Evolutionary conservation across 2,888 invertebrate genomes (phyloP), one percentile per base, ranked within the genome.

Genomic region (Melanargia galathea): DNA sequence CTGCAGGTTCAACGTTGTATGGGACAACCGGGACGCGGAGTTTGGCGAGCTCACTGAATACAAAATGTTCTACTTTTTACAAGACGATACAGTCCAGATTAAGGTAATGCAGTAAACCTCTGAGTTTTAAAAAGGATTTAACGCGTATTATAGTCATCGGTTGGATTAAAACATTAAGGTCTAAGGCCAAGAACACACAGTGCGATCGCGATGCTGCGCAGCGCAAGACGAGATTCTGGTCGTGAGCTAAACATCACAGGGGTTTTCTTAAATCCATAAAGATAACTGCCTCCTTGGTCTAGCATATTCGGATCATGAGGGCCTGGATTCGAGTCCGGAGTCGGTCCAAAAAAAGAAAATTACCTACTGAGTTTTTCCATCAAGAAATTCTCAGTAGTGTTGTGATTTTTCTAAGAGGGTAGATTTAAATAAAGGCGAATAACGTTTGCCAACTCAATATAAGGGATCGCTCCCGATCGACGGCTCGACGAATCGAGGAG

Each of bases 11-110:
- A 92, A 94, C 69, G 94, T 94, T 13, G 91, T 93, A 5, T 95
- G 95, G 94, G 94, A 95, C 74, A 93, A 94, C 70, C 92, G 94
- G 38, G 92, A 93, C 65, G 85, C 89, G 0, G 92, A 92, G 65
- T 87, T 84, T 66, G 93, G 93, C 0, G 93, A 93, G 70, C 79
- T 93, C n/a, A 84, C 87, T 62, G 88, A 94, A 80, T 96, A 94
- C 80, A 93, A 94, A 73, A 83, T 98, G 61, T 89, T 94, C 75
- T 97, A 96, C 82, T 97, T 95, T 81, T 88, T 97, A 22, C 94
- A 94, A 59, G 97, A 97, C 77, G 96, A 97, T 77, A 96, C 95
- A 0, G 92, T 97, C 58, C 94, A 96, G 60, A 92, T 97, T 0
- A 93, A 95, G 77, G 91, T 91, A 76, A 67, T 54, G 22, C 45